Conservation (phyloP, 2,888 invertebrate species). For the Bellardia pandia region DNA sequence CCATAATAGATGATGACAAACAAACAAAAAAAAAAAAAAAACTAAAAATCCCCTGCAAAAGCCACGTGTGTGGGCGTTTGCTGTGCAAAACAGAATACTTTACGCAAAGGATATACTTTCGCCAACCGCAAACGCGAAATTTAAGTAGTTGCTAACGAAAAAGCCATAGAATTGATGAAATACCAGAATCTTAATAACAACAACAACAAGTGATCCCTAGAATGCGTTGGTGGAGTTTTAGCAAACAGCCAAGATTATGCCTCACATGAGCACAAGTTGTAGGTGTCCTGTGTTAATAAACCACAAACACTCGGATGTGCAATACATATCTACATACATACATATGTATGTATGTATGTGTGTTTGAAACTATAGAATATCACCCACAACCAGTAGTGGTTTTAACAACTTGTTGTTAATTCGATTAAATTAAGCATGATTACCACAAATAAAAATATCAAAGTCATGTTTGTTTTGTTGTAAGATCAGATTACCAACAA, state of each 20-base stretch:
- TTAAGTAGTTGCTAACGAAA: slow-evolving; percentile 57
- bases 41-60: background rate
- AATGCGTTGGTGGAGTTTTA: slow-evolving; percentile 68
- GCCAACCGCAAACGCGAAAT: slow-evolving; percentile 73
- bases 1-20: background rate
- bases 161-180: slow-evolving; percentile 71
- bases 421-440: slow-evolving; percentile 73
- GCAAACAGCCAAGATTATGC: slow-evolving; percentile 17
- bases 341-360: too few species aligned
- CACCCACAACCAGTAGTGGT: slow-evolving; percentile 3
- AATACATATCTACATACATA: too few species aligned
- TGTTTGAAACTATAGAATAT: too few species aligned
- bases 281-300: slow-evolving; percentile 15
- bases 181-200: slow-evolving; percentile 29
- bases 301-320: slow-evolving; percentile 7
- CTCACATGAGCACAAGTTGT: background rate
- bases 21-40: background rate
- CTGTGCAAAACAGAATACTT: background rate
- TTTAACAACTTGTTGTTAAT: slow-evolving; percentile 68
- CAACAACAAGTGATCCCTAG: slow-evolving; percentile 48
- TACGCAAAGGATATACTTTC: slow-evolving; percentile 47
- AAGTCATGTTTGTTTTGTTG: slow-evolving; percentile 67
- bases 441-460: slow-evolving; percentile 73
- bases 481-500: slow-evolving; percentile 66
- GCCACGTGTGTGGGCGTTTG: slow-evolving; percentile 69